Evolutionary conservation across 2,888 invertebrate genomes (phyloP).

Genomic region (Lomographa bimaculata): DNA sequence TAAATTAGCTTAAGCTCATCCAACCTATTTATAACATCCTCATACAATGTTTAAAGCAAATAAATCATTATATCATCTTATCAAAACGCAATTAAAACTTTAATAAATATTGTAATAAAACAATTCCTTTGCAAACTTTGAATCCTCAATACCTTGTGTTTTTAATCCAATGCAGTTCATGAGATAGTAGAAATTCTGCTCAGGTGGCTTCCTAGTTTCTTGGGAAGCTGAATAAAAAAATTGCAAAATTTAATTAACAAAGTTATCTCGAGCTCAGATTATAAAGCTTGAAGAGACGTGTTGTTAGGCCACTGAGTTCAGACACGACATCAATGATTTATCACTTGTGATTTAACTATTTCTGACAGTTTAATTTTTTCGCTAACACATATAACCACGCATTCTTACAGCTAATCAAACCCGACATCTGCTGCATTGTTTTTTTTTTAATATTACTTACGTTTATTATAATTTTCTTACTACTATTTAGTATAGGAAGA

Average conservation of each 20-base stretch:
- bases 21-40: too few relatives aligned
- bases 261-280: conserved; percentile 59
- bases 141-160: conserved; percentile 28
- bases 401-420: too few relatives aligned
- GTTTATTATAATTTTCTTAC: too few relatives aligned
- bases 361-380: too few relatives aligned
- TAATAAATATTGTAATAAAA: conserved; percentile 13
- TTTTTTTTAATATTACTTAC: too few relatives aligned
- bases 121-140: conserved; percentile 22
- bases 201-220: conserved; percentile 44
- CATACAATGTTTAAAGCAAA: too few relatives aligned
- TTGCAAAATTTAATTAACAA: conserved; percentile 81
- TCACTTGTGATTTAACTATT: neutral
- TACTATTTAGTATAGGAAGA: too few relatives aligned
- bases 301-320: neutral
- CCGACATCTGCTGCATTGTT: too few relatives aligned
- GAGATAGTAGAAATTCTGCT: conserved; percentile 56
- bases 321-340: neutral
- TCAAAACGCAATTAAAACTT: conserved; percentile 19
- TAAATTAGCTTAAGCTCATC: too few relatives aligned
- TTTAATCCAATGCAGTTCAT: conserved; percentile 47
- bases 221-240: conserved; percentile 48
- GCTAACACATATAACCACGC: too few relatives aligned
- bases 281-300: neutral
- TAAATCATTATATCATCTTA: too few relatives aligned